These are phyloP conservation scores for Drosophila auraria DNA, from an alignment of 1,140 invertebrate genomes.

Conservation along the genomic window DNA sequence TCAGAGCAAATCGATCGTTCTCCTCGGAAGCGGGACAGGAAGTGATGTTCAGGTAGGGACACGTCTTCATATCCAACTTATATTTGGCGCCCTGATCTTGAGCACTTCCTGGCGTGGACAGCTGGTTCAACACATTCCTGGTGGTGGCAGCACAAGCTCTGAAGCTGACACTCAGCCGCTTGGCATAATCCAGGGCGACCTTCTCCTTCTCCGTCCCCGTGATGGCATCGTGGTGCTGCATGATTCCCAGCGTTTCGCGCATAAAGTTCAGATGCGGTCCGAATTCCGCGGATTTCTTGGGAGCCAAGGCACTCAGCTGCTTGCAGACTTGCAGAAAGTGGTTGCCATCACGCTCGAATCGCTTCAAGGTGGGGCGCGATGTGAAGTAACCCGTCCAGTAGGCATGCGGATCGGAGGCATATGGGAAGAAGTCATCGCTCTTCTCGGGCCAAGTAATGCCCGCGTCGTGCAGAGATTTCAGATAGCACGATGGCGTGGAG, in stretches of 20 bases:
- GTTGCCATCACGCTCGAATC: constrained; percentile 91
- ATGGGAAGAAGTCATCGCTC: constrained; percentile 96
- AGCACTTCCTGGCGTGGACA: constrained; percentile 31
- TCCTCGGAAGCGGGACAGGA: constrained; percentile 88
- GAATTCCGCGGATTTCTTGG: constrained; percentile 49
- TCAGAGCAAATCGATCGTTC: constrained; percentile 88
- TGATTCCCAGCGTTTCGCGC: constrained; percentile 89
- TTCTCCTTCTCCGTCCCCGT: constrained; percentile 97
- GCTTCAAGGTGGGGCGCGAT: constrained; percentile 93
- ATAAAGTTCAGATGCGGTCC: constrained; percentile 81
- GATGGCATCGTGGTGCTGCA: constrained; percentile 96
- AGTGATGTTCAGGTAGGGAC: constrained; percentile 89
- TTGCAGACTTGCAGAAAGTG: constrained; percentile 91
- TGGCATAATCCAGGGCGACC: constrained; percentile 94
- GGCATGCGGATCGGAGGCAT: constrained; percentile 92
- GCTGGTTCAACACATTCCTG: constrained; percentile 60
- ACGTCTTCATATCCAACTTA: constrained; percentile 86
- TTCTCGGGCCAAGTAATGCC: constrained; percentile 89
- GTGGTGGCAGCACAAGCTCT: constrained; percentile 67
- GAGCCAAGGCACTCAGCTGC: constrained; percentile 85
- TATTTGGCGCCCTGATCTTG: constrained; percentile 2
- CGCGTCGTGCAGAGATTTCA: constrained; percentile 92
- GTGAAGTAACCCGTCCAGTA: constrained; percentile 99
- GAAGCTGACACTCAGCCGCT: constrained; percentile 86
- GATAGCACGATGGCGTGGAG: constrained; percentile 97